Evolutionary conservation across 2,888 invertebrate genomes (phyloP).

Genomic region (Drosophila nr. perissopoda): DNA sequence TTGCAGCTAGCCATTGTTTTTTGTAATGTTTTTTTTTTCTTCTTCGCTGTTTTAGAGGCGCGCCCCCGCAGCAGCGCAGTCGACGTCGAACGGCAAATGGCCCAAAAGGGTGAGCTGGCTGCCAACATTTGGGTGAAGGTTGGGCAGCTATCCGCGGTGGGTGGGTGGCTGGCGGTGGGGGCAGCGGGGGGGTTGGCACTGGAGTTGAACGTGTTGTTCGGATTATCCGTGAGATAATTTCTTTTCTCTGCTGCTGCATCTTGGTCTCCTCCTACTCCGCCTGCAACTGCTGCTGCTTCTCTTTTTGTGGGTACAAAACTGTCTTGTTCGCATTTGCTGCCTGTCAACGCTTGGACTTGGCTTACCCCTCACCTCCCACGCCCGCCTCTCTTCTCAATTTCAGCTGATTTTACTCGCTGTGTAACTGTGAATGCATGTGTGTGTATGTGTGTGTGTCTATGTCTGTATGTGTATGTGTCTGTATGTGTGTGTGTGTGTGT

Average conservation of each 20-base stretch:
- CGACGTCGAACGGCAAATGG: slow-evolving; percentile 14
- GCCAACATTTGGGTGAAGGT: slow-evolving; percentile 58
- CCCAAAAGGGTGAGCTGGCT: slow-evolving; percentile 52
- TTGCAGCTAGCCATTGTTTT: slow-evolving; percentile 62
- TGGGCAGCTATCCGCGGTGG: slow-evolving; percentile 14
- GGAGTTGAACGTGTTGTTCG: slow-evolving; percentile 72
- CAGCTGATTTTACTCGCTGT: slow-evolving; percentile 8
- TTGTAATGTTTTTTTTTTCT: slow-evolving; percentile 9
- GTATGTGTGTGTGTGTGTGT: slow-evolving; percentile 43
- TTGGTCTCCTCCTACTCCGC: background rate
- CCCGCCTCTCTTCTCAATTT: background rate
- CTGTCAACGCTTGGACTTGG: slow-evolving; percentile 71
- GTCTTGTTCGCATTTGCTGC: slow-evolving; percentile 78
- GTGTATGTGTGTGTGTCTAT: slow-evolving; percentile 35
- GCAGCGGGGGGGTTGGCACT: slow-evolving; percentile 4
- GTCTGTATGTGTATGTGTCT: slow-evolving; percentile 20
- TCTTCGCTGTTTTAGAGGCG: slow-evolving; percentile 25
- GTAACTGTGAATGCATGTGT: slow-evolving; percentile 48
- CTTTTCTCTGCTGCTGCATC: slow-evolving; percentile 36
- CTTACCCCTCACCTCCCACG: background rate
- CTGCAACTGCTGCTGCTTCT: slow-evolving; percentile 18
- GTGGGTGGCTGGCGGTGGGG: background rate
- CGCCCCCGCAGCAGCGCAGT: slow-evolving; percentile 66
- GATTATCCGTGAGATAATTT: slow-evolving; percentile 81
- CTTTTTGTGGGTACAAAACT: slow-evolving; percentile 55